Base-by-base conservation (phyloP, 2,888 invertebrate species). In the Pammene aurita region DNA sequence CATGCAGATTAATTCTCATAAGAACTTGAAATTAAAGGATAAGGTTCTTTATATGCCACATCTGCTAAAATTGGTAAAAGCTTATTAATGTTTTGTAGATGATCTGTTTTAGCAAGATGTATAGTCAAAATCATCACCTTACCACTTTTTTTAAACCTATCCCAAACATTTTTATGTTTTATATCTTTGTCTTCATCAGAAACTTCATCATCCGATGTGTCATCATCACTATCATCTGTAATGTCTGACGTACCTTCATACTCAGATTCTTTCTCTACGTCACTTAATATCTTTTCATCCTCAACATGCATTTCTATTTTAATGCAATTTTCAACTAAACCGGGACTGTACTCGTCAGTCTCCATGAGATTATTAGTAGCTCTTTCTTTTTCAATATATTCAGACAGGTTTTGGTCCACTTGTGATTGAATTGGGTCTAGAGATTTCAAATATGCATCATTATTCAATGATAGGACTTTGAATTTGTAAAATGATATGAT, bases 401-500 rank as follows among this genome's bases (percentile, higher is more conserved):
- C 61, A 61, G 80, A 77, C 72, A 74, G 74, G 73, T 81, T 77
- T 18, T 77, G 71, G 18, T 72, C 72, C 13, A 44, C 66, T 38
- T 13, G 7, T 1, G 42, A 44, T 44, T 7, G 11, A 26, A 26
- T 67, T 34, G 71, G 26, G 42, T 71, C 61, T 10, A 78, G 35
- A 6, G 80, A 75, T 69, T 72, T 82, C 42, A 87, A 78, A 73
- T 84, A 84, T 2, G 75, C 71, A 72, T 90, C 84, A 75, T 78
- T 89, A 74, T 83, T 82, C 71, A 84, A 70, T 48, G 88, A 90
- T 72, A 83, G 71, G 13, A 73, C 71, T 76, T 91, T 91, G 71
- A 90, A 91, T 72, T 85, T 79, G 67, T 87, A 78, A 73, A 84
- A 89, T 11, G 80, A 75, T 66, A 85, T 60, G 38, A 88, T 78